Evolutionary conservation across 2,113 vertebrate species (phyloP), one percentile per base, ranked within the genome.

Genomic region (Chrysochloris asiatica): DNA sequence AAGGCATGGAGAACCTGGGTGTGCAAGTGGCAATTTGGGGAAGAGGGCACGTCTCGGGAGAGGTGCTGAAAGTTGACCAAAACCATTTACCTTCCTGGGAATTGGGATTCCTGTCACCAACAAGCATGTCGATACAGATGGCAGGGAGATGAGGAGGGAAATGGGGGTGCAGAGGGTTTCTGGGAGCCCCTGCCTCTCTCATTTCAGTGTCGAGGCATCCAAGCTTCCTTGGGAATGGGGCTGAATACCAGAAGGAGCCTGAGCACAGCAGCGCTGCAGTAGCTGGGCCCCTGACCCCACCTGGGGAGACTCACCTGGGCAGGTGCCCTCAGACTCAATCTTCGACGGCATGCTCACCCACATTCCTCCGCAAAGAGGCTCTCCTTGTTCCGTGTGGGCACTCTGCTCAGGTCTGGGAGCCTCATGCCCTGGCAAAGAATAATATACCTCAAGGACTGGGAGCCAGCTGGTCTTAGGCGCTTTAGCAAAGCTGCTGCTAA

Each of bases 221-320:
- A 69, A 80, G 73, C 47, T 54, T 43, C 9, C 43, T 71, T 63
- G 59, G 54, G 76, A 43, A 4, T 75, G 50, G 28, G 71, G 61
- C 41, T 13, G 33, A 71, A 41, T 0, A 54, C 72, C 78, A 77
- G 67, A 75, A 50, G 69, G 30, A 17, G 45, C n/a, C 36, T 22
- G 30, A n/a, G 26, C 52, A 52, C 1, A 92, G 48, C 56, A 79
- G 50, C 83, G 28, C 17, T 6, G 67, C 72, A 45, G 81, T 36
- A 11, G 4, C 47, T 13, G 22, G 73, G 72, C 36, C 14, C 73
- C 82, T 79, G 30, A 22, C 9, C n/a, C 72, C 38, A n/a, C 3
- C 30, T n/a, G n/a, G 47, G 33, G 4, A 8, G 45, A 88, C 67
- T 97, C 88, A 98, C 97, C 97, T 87, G 97, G 61, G 69, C 93